Evolutionary conservation across 2,888 invertebrate genomes (phyloP), one percentile per base, ranked within the genome.

Genomic region (Seira sanloemensis): DNA sequence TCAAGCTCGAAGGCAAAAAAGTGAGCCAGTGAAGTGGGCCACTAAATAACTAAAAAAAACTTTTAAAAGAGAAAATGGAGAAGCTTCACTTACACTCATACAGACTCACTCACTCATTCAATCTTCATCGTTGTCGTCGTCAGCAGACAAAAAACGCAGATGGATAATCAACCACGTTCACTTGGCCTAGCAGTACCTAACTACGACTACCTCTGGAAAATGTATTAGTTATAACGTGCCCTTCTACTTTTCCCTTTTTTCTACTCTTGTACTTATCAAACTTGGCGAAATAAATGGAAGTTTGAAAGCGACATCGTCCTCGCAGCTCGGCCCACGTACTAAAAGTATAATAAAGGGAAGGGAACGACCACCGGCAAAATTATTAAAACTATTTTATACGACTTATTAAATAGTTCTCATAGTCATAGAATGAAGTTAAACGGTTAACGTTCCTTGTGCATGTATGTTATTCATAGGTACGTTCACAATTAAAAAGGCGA

Each of bases 11-110:
- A 83, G 83, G 83, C 83, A 77, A 12, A 37, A 37, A 78, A 83
- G 37, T 54, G 73, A 78, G 58, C 73, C 68, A 73, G 77, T 83
- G 83, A 83, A 83, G 83, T 83, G 83, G 83, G 78, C 73, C 71
- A 83, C 77, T 83, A 83, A 77, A 83, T 83, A 78, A 83, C 83
- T 78, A 78, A 37, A 72, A 25, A 23, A 71, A 23, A 25, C 19
- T 71, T 75, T 66, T 46, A 46, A 50, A 69, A 75, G 72, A 27
- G 73, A 83, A 76, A 71, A 25, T 54, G 65, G 71, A 65, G 75
- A 73, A 76, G 66, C 24, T 67, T 25, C 71, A 71, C 50, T 19
- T n/a, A 76, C 27, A 37, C 50, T 67, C 24, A 73, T 73, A 7
- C 69, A 74, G 25, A 69, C 58, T 18, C 27, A 75, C 54, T 24